Conservation (phyloP, 1,140 invertebrate species). For the Drosophila navojoa region DNA sequence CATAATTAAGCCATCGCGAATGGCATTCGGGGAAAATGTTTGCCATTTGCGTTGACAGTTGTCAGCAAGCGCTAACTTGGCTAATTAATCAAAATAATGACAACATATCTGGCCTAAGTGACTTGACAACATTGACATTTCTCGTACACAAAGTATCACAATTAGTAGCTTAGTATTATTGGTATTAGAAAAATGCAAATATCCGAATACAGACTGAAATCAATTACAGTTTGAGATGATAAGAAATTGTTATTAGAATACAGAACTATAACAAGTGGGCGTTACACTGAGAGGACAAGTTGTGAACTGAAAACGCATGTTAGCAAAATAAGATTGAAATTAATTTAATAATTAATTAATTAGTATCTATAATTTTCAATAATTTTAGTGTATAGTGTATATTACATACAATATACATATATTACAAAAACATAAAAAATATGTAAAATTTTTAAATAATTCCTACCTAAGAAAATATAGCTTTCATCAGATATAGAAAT, state of each 20-base stretch:
- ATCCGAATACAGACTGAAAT: conserved; percentile 1
- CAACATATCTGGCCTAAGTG: conserved; percentile 43
- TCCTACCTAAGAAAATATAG: too few species aligned
- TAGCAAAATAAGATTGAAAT: too few species aligned
- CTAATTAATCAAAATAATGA: conserved; percentile 71
- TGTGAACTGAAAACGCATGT: neutral
- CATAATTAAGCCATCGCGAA: conserved; percentile 77
- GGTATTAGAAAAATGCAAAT: conserved; percentile 18
- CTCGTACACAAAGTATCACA: conserved; percentile 10
- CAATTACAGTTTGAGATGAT: neutral
- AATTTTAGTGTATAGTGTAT: too few species aligned
- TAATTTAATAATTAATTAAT: too few species aligned
- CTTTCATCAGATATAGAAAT: too few species aligned
- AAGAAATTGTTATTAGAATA: neutral
- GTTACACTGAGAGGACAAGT: neutral
- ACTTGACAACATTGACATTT: conserved; percentile 16
- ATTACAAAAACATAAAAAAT: too few species aligned
- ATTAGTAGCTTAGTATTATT: conserved; percentile 2
- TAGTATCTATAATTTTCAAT: too few species aligned
- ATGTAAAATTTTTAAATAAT: too few species aligned
- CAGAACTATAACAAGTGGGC: neutral
- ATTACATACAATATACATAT: too few species aligned
- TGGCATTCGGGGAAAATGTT: conserved; percentile 55
- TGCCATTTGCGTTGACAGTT: conserved; percentile 79
- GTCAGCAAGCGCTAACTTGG: conserved; percentile 53